These are phyloP conservation scores for Alethe diademata DNA, from an alignment of 2,113 vertebrate species.

Conservation along the genomic window DNA sequence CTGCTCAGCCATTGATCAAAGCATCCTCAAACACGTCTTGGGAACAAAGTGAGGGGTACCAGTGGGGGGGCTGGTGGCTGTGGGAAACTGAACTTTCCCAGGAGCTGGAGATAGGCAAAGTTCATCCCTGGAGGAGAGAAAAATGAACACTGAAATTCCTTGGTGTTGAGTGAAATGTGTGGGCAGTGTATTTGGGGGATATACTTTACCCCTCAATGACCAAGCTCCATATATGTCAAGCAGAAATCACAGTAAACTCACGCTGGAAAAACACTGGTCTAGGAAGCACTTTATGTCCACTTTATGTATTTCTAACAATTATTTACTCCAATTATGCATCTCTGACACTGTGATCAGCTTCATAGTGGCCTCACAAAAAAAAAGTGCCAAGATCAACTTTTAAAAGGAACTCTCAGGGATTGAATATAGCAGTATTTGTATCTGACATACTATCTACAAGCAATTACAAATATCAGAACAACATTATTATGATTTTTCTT, in stretches of 20 bases:
- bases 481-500: background rate
- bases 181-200: background rate
- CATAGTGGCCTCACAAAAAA: background rate
- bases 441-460: background rate
- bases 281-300: background rate
- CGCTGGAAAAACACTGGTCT: background rate
- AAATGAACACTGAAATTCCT: background rate
- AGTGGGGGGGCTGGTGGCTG: background rate
- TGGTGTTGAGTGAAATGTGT: background rate
- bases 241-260: background rate
- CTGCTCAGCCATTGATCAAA: constrained; percentile 41
- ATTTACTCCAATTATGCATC: background rate
- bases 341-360: background rate
- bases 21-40: background rate
- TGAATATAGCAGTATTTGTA: background rate
- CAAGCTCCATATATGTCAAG: background rate
- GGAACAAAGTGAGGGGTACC: constrained; percentile 1
- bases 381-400: background rate
- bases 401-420: background rate
- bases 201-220: background rate
- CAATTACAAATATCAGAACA: background rate
- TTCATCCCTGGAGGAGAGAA: background rate
- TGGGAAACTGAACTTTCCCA: constrained; percentile 58
- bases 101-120: background rate
- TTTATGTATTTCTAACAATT: background rate